Conservation (phyloP, 30 jellyfish, hydroid and myxozoan species). For the Pseudorhiza aurosa region DNA sequence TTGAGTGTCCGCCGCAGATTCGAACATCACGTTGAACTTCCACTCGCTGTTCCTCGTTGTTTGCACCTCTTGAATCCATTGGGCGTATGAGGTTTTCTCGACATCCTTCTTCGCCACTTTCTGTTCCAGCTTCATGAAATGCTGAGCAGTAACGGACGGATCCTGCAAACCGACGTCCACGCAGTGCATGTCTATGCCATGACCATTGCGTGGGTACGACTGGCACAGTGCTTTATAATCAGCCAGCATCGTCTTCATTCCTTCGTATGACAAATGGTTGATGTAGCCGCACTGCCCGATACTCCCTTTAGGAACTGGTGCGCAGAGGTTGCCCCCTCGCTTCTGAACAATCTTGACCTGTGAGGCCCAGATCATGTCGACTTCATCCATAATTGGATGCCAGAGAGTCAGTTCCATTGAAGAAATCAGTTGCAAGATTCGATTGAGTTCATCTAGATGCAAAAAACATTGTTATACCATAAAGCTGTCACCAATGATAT, state of each 20-base stretch:
- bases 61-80: slow-evolving; percentile 62
- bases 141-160: slow-evolving; percentile 57
- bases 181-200: slow-evolving; percentile 66
- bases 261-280: slow-evolving; percentile 28
- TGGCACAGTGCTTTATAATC: slow-evolving; percentile 36
- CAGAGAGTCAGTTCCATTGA: slow-evolving; percentile 61
- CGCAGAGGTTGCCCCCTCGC: slow-evolving; percentile 72
- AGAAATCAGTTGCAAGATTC: slow-evolving; percentile 45
- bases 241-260: slow-evolving; percentile 27
- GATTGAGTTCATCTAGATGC: slow-evolving; percentile 38
- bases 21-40: slow-evolving; percentile 57
- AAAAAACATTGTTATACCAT: too few relatives aligned
- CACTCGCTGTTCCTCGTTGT: slow-evolving; percentile 63
- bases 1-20: slow-evolving; percentile 41
- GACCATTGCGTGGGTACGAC: slow-evolving; percentile 59
- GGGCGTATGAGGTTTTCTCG: slow-evolving; percentile 36
- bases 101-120: background rate
- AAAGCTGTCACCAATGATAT: too few relatives aligned
- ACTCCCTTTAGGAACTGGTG: slow-evolving; percentile 57
- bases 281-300: slow-evolving; percentile 64
- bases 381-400: slow-evolving; percentile 67
- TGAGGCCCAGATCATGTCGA: slow-evolving; percentile 52
- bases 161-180: slow-evolving; percentile 62
- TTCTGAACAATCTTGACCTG: slow-evolving; percentile 55
- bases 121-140: slow-evolving; percentile 1